These are phyloP conservation scores for Athalia circularis DNA, from an alignment of 2,888 invertebrate genomes.

Conservation along the genomic window DNA sequence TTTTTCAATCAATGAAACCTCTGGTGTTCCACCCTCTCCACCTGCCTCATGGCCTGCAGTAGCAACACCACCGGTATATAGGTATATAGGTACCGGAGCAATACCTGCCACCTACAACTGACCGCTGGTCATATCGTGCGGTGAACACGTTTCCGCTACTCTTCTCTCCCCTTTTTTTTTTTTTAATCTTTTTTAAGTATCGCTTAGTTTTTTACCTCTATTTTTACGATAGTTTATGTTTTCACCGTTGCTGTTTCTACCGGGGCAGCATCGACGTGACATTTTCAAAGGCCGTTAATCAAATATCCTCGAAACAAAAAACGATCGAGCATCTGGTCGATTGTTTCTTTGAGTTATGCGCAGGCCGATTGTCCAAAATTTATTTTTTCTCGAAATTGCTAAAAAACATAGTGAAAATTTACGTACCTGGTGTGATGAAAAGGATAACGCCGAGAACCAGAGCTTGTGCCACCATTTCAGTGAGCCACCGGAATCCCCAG, in stretches of 20 bases:
- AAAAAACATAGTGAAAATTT: background rate
- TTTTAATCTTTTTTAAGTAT: background rate
- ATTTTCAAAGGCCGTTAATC: no score
- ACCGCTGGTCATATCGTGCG: slow-evolving; percentile 16
- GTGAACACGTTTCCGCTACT: slow-evolving; percentile 32
- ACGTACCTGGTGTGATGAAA: slow-evolving; percentile 70
- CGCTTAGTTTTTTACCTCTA: background rate
- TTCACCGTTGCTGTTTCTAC: background rate
- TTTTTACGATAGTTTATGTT: background rate
- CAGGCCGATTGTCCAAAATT: background rate
- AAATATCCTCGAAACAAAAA: no score
- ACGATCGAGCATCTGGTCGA: no score
- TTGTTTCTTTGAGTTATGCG: background rate
- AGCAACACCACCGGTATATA: background rate
- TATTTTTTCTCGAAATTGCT: slow-evolving; percentile 6
- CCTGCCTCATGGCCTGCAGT: slow-evolving; percentile 1
- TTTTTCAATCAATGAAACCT: slow-evolving; percentile 45
- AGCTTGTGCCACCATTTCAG: slow-evolving; percentile 68
- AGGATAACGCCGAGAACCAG: slow-evolving; percentile 70
- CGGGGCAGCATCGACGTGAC: no score
- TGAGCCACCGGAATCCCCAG: slow-evolving; percentile 67
- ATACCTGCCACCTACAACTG: slow-evolving; percentile 29
- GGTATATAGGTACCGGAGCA: background rate
- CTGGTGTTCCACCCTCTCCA: slow-evolving; percentile 34
- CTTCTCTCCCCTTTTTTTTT: background rate